Percentiles rank a stretch among this genome's conserved stretches.
Evolutionary conservation across 2,113 vertebrate genomes (phyloP).

Genomic region (Vimba vimba): DNA sequence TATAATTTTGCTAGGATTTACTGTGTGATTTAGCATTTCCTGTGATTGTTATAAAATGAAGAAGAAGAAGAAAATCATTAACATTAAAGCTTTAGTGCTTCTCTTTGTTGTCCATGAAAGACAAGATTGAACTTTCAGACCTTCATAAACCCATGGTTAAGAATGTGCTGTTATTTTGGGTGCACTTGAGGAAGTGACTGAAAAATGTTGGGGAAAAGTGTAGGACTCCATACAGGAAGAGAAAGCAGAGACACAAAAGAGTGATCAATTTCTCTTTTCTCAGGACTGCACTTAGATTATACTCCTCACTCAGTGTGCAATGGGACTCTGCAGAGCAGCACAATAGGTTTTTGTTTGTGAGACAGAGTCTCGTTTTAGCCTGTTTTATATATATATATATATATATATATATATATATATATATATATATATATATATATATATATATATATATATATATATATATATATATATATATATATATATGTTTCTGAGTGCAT

Average conservation of each 20-base stretch:
- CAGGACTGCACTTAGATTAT: slow-evolving; percentile 31
- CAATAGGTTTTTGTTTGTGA: slow-evolving; percentile 30
- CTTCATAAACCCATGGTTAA: neutral
- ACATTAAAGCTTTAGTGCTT: slow-evolving; percentile 6
- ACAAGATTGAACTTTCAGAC: neutral
- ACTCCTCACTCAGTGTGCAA: neutral
- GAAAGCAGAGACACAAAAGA: slow-evolving; percentile 32
- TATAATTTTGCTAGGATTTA: neutral
- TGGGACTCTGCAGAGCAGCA: slow-evolving; percentile 5
- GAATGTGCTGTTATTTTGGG: slow-evolving; percentile 16
- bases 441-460: too few relatives aligned
- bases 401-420: too few relatives aligned
- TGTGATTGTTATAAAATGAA: neutral
- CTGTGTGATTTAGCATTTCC: neutral
- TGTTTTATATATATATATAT: neutral
- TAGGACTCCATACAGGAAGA: neutral
- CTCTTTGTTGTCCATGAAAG: slow-evolving; percentile 20
- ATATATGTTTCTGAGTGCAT: neutral
- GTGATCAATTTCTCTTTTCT: slow-evolving; percentile 29
- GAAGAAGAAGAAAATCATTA: slow-evolving; percentile 3
- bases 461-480: too few relatives aligned
- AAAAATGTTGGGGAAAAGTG: slow-evolving; percentile 15
- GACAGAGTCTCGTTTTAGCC: neutral
- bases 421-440: too few relatives aligned
- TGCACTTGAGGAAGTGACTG: neutral